Evolutionary conservation across 2,113 vertebrate species (phyloP).

Genomic region (Brachyhypopomus gauderio): DNA sequence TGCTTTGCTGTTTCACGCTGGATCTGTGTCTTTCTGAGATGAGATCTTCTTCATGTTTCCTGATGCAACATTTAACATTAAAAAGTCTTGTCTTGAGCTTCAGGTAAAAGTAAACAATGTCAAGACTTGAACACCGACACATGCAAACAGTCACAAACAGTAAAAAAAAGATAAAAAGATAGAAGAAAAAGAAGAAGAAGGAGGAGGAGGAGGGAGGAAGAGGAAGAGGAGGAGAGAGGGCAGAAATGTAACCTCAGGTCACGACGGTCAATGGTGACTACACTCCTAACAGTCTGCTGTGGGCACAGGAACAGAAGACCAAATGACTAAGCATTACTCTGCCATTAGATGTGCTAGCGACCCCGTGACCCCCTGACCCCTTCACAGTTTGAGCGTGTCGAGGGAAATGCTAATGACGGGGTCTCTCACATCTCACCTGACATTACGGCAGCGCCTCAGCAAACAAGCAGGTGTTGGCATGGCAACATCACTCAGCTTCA

Average conservation of each 20-base stretch:
- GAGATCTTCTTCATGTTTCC: neutral
- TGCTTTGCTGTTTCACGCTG: constrained; percentile 2
- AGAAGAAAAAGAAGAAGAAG: too few relatives aligned
- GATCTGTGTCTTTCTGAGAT: constrained; percentile 1
- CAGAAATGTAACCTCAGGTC: constrained; percentile 41
- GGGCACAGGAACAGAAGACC: constrained; percentile 16
- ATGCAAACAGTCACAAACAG: too few relatives aligned
- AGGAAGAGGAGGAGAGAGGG: neutral
- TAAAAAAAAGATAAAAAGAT: too few relatives aligned
- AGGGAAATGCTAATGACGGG: neutral
- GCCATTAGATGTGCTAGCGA: neutral
- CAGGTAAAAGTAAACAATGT: neutral
- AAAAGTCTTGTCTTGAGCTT: constrained; percentile 10
- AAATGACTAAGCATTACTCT: constrained; percentile 30
- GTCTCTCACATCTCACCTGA: constrained; percentile 27
- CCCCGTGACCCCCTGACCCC: too few relatives aligned
- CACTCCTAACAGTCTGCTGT: constrained; percentile 21
- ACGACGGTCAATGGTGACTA: constrained; percentile 4
- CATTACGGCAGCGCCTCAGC: constrained; percentile 14
- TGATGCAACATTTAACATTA: constrained; percentile 29
- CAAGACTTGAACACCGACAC: neutral
- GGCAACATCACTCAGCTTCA: constrained; percentile 28
- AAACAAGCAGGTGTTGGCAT: constrained; percentile 37
- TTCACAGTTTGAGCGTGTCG: constrained; percentile 4
- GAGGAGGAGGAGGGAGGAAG: neutral